A percentile compares a stretch with the other conserved stretches of the same genome.
Evolutionary conservation across 64 coral and sea anemone species (phyloP).

Genomic region (Acropora tenuis): DNA sequence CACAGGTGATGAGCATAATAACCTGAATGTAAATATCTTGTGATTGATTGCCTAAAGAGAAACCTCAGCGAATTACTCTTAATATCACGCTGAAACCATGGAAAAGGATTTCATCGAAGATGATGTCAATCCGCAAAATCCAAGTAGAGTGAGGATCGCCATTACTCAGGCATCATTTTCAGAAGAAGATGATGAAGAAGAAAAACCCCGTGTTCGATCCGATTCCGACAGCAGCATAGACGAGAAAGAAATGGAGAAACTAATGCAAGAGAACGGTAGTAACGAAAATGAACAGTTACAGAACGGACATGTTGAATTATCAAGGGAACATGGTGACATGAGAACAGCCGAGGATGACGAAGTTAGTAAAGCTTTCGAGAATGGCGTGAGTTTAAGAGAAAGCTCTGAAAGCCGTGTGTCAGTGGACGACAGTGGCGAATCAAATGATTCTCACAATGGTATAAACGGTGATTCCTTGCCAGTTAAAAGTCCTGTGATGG

Average conservation of each 20-base stretch:
- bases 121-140: constrained; percentile 33
- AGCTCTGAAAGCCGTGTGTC: constrained; percentile 6
- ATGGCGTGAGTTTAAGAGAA: constrained; percentile 63
- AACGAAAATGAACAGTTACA: constrained; percentile 65
- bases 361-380: constrained; percentile 59
- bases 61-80: constrained; percentile 8
- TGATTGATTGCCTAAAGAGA: background rate
- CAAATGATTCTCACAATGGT: constrained; percentile 18
- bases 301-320: background rate
- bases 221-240: constrained; percentile 47
- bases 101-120: constrained; percentile 26
- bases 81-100: constrained; percentile 45
- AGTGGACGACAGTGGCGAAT: background rate
- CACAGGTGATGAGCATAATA: constrained; percentile 37
- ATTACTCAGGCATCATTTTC: constrained; percentile 40
- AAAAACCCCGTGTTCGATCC: background rate
- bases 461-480: constrained; percentile 29
- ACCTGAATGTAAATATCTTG: background rate
- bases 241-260: constrained; percentile 45
- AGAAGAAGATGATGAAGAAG: constrained; percentile 15
- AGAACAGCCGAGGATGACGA: constrained; percentile 34
- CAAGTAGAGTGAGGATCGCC: constrained; percentile 1
- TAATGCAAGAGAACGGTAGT: constrained; percentile 8
- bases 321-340: background rate
- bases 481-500: constrained; percentile 42